These are phyloP conservation scores for Clanis bilineata DNA, from an alignment of 2,888 invertebrate genomes.

Conservation along the genomic window DNA sequence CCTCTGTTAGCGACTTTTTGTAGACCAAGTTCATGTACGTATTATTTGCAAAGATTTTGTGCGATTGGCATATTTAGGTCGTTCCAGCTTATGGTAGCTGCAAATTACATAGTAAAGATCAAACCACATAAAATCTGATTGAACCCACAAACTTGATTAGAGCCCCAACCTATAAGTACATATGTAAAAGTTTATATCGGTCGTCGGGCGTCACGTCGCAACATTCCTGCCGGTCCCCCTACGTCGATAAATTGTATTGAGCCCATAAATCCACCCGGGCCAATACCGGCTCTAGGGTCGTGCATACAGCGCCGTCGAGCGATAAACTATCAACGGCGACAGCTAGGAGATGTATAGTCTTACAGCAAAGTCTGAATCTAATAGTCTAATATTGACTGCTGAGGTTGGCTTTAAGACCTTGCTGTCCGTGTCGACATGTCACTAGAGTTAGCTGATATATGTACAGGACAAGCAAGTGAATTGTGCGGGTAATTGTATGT, in stretches of 20 bases:
- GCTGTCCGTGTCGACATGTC: background rate
- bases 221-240: slow-evolving; percentile 44
- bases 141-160: slow-evolving; percentile 1
- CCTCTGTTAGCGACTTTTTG: too few relatives aligned
- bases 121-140: background rate
- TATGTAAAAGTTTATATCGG: slow-evolving; percentile 9
- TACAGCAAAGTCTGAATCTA: background rate
- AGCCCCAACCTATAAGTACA: background rate
- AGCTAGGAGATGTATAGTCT: background rate
- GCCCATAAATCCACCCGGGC: slow-evolving; percentile 54
- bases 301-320: slow-evolving; percentile 6
- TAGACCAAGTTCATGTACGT: too few relatives aligned
- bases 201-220: slow-evolving; percentile 39
- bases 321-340: slow-evolving; percentile 9
- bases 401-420: background rate
- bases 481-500: too few relatives aligned
- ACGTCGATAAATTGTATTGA: slow-evolving; percentile 54
- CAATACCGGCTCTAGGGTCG: slow-evolving; percentile 37
- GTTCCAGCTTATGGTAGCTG: too few relatives aligned
- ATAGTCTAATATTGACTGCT: background rate
- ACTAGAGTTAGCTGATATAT: too few relatives aligned
- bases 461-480: background rate
- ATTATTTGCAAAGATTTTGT: too few relatives aligned
- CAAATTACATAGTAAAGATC: background rate
- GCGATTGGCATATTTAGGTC: too few relatives aligned